These are phyloP conservation scores for Phalanger gymnotis DNA, from an alignment of 2,797 vertebrate genomes.

Conservation along the genomic window DNA sequence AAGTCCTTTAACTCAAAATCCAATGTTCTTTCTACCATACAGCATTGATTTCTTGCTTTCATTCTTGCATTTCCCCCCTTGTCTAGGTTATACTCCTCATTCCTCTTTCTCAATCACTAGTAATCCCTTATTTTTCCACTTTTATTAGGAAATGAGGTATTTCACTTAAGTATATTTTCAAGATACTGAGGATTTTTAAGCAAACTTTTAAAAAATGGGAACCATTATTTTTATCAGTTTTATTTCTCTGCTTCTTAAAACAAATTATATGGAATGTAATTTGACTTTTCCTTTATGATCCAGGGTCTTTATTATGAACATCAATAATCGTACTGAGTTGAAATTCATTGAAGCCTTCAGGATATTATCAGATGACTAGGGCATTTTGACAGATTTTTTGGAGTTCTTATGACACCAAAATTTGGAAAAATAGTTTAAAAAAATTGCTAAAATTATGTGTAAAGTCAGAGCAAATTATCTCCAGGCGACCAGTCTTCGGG, in stretches of 20 bases:
- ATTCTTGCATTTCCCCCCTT: neutral
- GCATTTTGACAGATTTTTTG: neutral
- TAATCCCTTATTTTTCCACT: neutral
- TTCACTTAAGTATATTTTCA: neutral
- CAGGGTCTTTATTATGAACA: neutral
- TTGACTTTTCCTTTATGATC: neutral
- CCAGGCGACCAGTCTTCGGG: neutral
- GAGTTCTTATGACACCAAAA: neutral
- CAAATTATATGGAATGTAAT: neutral
- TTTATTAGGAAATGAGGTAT: neutral
- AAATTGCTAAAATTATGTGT: neutral
- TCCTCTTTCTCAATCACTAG: neutral
- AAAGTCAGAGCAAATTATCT: neutral
- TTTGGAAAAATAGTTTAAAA: neutral
- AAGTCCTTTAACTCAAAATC: neutral
- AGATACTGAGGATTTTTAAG: neutral
- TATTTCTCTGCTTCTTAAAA: neutral
- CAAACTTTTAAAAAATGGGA: neutral
- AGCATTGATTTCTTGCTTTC: neutral
- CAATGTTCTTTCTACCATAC: neutral
- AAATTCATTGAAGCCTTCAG: neutral
- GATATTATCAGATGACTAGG: neutral
- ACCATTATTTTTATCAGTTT: neutral
- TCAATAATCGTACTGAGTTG: neutral
- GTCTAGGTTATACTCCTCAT: neutral